Base-by-base conservation (phyloP, 2,113 vertebrate genomes). In the Sinocyclocheilus maitianheensis region DNA sequence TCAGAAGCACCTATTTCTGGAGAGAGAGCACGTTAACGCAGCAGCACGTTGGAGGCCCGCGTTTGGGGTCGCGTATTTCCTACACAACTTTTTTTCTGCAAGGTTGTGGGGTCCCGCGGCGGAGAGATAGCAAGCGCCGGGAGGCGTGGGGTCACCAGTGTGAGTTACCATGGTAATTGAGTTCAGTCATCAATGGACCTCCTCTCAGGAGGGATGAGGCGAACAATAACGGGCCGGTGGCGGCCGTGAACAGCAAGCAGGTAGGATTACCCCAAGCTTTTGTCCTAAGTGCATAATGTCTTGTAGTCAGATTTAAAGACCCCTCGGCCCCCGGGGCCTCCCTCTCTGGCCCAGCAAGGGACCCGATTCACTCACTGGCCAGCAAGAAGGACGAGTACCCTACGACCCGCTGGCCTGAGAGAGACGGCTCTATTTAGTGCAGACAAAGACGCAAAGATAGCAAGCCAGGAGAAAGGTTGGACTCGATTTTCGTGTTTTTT, bases 81-180 rank as follows among this genome's bases (percentile, higher is more conserved):
- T 93, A 90, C 95, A 93, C 95, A 96, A 93, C 95, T 94, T 94
- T 94, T 77, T 87, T 95, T 93, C 91, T 91, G 93, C 90, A 91
- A 93, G 92, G 94, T 91, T 83, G 87, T 91, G 91, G 93, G 93
- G 92, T 94, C 94, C 94, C 91, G 84, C 51, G 22, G 88, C 89
- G 91, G 92, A 90, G 48, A 91, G 92, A 92, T 93, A 93, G 91
- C 22, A n/a, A 91, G 90, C 87, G 89, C 90, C 90, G 82, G 89
- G 92, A 92, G 89, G 92, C 94, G 90, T 91, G 92, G 93, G 95
- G 95, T 96, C 93, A 95, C 90, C 94, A 95, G 95, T 96, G 95
- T 97, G 96, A 96, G 96, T 98, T 97, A 96, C 97, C 97, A 98
- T 98, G 97, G 96, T 97, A 97, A 99, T 97, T 97, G 96, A 96